A percentile compares a stretch with the other conserved stretches of the same genome.
These are phyloP conservation scores for Bagarius yarrelli DNA, from an alignment of 2,113 vertebrate species.

Conservation along the genomic window DNA sequence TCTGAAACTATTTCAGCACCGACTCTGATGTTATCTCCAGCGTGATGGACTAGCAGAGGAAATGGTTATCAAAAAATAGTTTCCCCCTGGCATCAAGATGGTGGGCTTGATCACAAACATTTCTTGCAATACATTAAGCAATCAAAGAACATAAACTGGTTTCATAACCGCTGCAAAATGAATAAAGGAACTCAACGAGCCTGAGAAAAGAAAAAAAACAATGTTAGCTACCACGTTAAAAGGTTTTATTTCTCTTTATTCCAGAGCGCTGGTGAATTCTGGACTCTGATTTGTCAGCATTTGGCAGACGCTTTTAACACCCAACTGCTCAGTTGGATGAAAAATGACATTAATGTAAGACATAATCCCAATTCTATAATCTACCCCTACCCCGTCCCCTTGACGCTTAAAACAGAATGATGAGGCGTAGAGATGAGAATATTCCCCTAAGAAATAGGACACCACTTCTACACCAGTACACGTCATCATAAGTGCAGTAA, in stretches of 20 bases:
- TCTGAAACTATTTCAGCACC: conserved; percentile 29
- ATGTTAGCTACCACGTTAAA: not conserved
- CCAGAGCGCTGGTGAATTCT: not conserved
- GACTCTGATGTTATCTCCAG: conserved; percentile 37
- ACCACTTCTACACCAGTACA: no score
- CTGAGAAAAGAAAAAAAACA: not conserved
- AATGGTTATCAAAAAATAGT: conserved; percentile 41
- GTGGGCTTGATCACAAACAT: not conserved
- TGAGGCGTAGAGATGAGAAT: no score
- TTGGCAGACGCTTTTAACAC: no score
- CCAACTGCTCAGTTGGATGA: no score
- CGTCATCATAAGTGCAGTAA: no score
- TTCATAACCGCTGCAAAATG: not conserved
- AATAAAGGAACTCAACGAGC: not conserved
- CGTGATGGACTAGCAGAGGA: conserved; percentile 37
- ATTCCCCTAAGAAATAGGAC: no score
- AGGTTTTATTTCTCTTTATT: not conserved
- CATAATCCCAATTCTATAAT: no score
- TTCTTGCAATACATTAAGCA: not conserved
- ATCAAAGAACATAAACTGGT: not conserved
- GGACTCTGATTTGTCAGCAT: not conserved
- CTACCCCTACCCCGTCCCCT: no score
- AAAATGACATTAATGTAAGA: no score
- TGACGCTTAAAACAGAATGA: no score
- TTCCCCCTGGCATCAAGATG: conserved; percentile 27